Conservation (phyloP, 2,113 vertebrate species). For the Pantherophis guttatus region DNA sequence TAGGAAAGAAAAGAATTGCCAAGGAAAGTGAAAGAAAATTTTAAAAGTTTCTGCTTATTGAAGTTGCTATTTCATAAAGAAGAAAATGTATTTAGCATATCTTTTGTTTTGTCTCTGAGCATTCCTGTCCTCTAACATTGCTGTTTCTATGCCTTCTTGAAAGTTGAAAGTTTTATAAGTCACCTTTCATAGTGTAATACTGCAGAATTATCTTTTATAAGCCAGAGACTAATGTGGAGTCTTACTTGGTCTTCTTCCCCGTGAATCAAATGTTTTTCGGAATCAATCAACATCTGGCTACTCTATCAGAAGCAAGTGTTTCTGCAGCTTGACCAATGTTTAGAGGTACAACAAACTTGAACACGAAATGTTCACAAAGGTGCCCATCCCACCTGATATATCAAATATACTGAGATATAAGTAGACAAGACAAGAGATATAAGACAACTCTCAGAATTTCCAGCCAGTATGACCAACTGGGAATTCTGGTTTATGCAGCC, state of each 20-base stretch:
- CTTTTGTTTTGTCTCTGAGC: not conserved
- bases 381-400: not conserved
- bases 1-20: slow-evolving; percentile 16
- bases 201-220: not conserved
- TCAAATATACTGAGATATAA: not conserved
- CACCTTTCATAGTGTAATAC: not conserved
- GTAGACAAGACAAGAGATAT: not conserved
- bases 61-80: not conserved
- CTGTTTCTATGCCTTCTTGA: not conserved
- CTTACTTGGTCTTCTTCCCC: not conserved
- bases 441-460: not conserved
- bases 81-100: not conserved
- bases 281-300: not conserved
- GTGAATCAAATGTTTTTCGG: not conserved
- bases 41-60: not conserved
- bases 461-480: not conserved
- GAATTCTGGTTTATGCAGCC: not conserved
- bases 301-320: not conserved
- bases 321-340: not conserved
- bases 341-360: not conserved
- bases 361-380: not conserved
- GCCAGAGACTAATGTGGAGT: not conserved
- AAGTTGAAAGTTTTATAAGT: not conserved
- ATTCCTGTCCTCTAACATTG: not conserved
- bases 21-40: not conserved